Evolutionary conservation across 1,140 invertebrate genomes (phyloP).

Genomic region (Holotrichia oblita): DNA sequence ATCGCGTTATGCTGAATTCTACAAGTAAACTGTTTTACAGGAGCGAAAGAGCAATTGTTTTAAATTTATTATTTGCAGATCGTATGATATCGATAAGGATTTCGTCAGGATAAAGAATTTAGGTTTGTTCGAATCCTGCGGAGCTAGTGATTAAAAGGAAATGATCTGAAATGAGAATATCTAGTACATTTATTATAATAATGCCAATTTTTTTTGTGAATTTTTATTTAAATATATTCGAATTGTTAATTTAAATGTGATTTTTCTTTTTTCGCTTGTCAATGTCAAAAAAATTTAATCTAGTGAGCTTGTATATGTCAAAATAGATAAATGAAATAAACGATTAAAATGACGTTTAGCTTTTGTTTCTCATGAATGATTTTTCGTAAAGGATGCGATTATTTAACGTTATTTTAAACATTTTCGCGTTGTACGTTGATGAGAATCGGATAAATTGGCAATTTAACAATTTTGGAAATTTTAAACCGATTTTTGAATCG

Average conservation of each 20-base stretch:
- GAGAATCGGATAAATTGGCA: neutral
- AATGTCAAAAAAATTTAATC: neutral
- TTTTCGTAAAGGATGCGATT: too few species aligned
- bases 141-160: slow-evolving; percentile 1
- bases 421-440: too few species aligned
- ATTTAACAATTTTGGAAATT: slow-evolving; percentile 21
- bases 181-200: slow-evolving; percentile 2
- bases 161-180: neutral
- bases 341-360: neutral
- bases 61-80: slow-evolving; percentile 59
- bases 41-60: neutral
- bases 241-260: neutral
- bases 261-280: neutral
- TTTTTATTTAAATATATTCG: slow-evolving; percentile 18
- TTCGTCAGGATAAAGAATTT: slow-evolving; percentile 66
- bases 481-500: slow-evolving; percentile 26
- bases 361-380: neutral
- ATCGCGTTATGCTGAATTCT: slow-evolving; percentile 72
- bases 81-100: slow-evolving; percentile 67
- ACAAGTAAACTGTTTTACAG: slow-evolving; percentile 65
- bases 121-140: slow-evolving; percentile 67
- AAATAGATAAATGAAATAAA: neutral
- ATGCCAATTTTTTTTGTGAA: neutral
- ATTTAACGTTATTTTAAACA: too few species aligned
- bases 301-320: neutral